Evolutionary conservation across 2,888 invertebrate species (phyloP).

Genomic region (Cantharis rustica): DNA sequence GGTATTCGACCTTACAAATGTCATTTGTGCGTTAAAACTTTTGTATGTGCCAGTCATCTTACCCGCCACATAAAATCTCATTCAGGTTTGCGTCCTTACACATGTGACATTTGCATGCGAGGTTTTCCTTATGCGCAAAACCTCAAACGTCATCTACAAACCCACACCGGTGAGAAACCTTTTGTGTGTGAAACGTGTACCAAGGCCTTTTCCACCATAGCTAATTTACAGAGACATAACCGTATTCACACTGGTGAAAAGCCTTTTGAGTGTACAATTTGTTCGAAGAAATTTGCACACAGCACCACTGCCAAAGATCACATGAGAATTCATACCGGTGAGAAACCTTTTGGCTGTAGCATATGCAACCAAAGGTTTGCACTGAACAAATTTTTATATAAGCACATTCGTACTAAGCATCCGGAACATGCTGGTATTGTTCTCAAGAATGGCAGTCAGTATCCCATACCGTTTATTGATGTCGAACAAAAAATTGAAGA

Average conservation of each 20-base stretch:
- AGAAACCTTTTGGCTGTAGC: constrained; percentile 47
- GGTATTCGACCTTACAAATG: constrained; percentile 44
- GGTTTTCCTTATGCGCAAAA: constrained; percentile 48
- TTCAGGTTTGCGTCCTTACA: constrained; percentile 47
- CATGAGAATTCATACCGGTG: constrained; percentile 46
- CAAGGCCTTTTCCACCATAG: constrained; percentile 44
- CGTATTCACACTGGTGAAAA: constrained; percentile 52
- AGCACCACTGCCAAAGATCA: constrained; percentile 52
- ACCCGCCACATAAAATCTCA: constrained; percentile 49
- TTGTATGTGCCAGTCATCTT: constrained; percentile 45
- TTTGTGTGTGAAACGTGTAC: constrained; percentile 44
- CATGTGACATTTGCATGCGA: constrained; percentile 45
- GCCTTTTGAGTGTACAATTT: constrained; percentile 45
- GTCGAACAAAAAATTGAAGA: constrained; percentile 9
- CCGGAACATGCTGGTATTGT: constrained; percentile 36
- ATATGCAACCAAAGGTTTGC: constrained; percentile 45
- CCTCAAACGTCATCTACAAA: constrained; percentile 47
- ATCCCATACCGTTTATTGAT: constrained; percentile 19
- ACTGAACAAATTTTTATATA: constrained; percentile 47
- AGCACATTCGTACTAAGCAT: constrained; percentile 46
- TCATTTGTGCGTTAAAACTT: constrained; percentile 46
- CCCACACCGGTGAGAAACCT: constrained; percentile 50
- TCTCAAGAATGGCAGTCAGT: constrained; percentile 14
- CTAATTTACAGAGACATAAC: constrained; percentile 48
- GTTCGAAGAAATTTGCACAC: constrained; percentile 48